These are phyloP conservation scores for Mellivora capensis DNA, from an alignment of 2,113 vertebrate genomes.

Conservation along the genomic window DNA sequence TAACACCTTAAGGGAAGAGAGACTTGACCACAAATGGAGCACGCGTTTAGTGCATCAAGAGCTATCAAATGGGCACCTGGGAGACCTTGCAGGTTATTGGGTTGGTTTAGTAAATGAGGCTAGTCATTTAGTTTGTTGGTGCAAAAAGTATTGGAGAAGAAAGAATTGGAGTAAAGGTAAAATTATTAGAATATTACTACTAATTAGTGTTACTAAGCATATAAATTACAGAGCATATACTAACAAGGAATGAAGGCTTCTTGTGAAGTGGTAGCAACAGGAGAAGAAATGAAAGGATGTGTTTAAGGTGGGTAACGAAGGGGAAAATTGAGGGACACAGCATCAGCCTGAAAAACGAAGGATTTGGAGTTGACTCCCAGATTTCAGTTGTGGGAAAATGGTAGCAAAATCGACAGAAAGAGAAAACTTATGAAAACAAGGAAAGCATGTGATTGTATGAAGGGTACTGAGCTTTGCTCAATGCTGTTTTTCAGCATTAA, in stretches of 20 bases:
- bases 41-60: fast-evolving
- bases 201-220: neutral
- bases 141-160: neutral
- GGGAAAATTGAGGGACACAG: neutral
- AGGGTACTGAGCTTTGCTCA: neutral
- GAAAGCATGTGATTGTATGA: too few species aligned
- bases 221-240: neutral
- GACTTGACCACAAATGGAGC: neutral
- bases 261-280: neutral
- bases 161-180: neutral
- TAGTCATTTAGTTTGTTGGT: neutral
- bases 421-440: neutral
- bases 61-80: neutral
- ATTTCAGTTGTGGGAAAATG: neutral
- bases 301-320: neutral
- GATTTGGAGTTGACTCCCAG: neutral
- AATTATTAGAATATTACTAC: neutral
- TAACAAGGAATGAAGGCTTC: neutral
- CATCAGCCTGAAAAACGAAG: neutral
- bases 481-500: neutral
- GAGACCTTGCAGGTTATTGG: neutral
- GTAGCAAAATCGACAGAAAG: neutral
- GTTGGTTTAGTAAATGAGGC: neutral
- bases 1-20: neutral
- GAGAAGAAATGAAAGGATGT: neutral